phyloP scores from a whole-genome alignment of 2,113 vertebrate species.

The Neofelis nebulosa region DNA sequence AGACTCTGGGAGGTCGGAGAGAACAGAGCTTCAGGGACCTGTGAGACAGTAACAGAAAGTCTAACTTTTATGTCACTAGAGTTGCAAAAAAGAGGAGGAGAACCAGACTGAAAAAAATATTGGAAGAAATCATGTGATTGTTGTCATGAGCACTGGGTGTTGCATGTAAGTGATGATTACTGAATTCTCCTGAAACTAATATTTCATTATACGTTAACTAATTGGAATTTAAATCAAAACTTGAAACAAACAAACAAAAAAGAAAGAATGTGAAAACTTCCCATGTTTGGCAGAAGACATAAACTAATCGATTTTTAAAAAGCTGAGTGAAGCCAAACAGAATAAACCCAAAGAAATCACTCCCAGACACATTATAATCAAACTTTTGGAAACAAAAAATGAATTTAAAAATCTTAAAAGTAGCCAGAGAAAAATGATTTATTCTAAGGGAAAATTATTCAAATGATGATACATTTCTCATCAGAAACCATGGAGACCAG shows the following conservation, averaged over 20 bases:
- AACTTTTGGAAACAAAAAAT: conserved; percentile 13
- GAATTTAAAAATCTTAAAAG: neutral
- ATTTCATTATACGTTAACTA: neutral
- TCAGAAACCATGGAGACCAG: neutral
- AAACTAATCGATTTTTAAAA: neutral
- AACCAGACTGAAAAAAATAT: neutral
- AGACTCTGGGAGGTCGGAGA: neutral
- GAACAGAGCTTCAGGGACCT: neutral
- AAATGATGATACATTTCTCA: conserved; percentile 15
- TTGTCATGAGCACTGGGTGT: neutral
- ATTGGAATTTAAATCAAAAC: neutral
- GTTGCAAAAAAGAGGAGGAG: neutral
- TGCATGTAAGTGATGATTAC: neutral
- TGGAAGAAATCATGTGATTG: neutral
- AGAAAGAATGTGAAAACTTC: conserved; percentile 7
- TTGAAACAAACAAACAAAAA: neutral
- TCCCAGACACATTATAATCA: neutral
- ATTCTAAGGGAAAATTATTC: neutral
- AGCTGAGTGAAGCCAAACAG: neutral
- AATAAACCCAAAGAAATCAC: conserved; percentile 20
- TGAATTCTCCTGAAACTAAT: neutral
- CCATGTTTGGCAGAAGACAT: neutral
- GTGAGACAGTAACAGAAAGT: conserved; percentile 5
- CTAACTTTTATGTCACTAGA: neutral
- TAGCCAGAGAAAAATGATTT: neutral